Evolutionary conservation across 2,888 invertebrate genomes (phyloP), one percentile per base, ranked within the genome.

Genomic region (Cantharis lateralis): DNA sequence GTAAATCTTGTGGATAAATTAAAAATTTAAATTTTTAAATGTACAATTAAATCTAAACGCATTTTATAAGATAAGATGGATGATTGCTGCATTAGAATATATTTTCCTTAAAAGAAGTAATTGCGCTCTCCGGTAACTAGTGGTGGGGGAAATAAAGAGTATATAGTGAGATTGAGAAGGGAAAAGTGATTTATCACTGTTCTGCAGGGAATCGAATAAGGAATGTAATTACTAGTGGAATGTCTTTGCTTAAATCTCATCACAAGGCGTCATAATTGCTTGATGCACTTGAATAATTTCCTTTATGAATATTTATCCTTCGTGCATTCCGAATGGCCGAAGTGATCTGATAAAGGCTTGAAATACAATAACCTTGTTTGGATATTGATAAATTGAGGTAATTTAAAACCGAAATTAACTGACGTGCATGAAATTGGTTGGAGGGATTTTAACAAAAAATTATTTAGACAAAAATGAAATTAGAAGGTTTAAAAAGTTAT

Each of bases 201-300:
- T 83, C 84, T 80, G 82, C 80, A 80, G 81, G 81, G 83, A 86
- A 86, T 85, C 84, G 83, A 84, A 86, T 85, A 83, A 85, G 85
- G 85, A 86, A 86, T 85, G 86, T 84, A 86, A 86, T 86, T 86
- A 86, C 83, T 83, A 76, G 77, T 76, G 84, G 85, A 85, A 86
- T 85, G 85, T 84, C 85, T 86, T 85, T 84, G 84, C 84, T 84
- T 83, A 81, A 84, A 84, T 86, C 84, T 84, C 84, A 80, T 80
- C 80, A 70, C 70, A 26, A 62, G 78, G 80, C 74, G 74, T 79
- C 79, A 80, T 81, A 80, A 80, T 81, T 79, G 78, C 74, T 76
- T 78, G 72, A 62, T 79, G 79, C 77, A 79, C 73, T 79, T 74
- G 71, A 71, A 77, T 77, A 77, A 79, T 77, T 76, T 66, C 73